Conservation (phyloP, 2,113 vertebrate species). For the Anguilla japonica region DNA sequence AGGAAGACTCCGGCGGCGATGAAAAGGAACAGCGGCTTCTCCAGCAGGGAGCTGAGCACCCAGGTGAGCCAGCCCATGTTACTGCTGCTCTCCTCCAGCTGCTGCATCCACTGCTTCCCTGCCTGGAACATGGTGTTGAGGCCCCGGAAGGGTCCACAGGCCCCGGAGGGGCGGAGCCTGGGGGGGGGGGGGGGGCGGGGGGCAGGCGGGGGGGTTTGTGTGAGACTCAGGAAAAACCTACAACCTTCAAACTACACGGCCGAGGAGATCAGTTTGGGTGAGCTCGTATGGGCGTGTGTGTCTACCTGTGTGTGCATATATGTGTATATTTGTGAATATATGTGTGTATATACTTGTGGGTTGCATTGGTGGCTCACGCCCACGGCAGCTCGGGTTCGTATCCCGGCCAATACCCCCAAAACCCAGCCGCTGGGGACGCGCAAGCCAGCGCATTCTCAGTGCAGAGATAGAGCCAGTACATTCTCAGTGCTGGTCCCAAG, state of each 20-base stretch:
- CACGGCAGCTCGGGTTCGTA: no score
- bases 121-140: constrained; percentile 73
- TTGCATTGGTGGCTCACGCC: background rate
- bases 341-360: background rate
- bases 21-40: constrained; percentile 74
- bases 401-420: no score
- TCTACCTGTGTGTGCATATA: constrained; percentile 7
- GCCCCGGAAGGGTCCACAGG: constrained; percentile 81
- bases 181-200: background rate
- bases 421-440: no score
- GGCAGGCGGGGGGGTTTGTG: background rate
- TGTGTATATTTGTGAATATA: background rate
- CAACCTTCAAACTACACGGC: background rate
- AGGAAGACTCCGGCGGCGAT: constrained; percentile 62
- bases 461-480: no score
- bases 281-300: constrained; percentile 1
- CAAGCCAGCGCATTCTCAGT: no score
- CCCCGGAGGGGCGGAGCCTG: constrained; percentile 75
- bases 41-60: constrained; percentile 68
- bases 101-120: constrained; percentile 59
- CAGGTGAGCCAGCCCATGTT: constrained; percentile 68
- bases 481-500: no score
- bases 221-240: background rate
- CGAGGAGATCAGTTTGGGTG: background rate
- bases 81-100: constrained; percentile 53